Evolutionary conservation across 2,113 vertebrate genomes (phyloP).

Genomic region (Sylvia atricapilla): DNA sequence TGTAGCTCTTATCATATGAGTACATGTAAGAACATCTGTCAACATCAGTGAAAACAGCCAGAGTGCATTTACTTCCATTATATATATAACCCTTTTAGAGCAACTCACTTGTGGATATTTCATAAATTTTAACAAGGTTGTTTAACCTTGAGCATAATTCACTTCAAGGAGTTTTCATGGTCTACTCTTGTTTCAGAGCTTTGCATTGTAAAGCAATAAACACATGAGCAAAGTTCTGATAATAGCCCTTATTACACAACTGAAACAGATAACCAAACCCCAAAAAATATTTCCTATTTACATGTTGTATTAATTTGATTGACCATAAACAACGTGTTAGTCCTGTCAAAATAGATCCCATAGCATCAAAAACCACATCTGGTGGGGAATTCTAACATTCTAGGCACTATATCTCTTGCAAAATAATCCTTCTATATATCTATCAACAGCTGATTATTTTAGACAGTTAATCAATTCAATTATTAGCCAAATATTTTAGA

Average conservation of each 20-base stretch:
- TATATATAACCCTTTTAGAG: neutral
- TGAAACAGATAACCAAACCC: neutral
- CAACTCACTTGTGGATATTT: neutral
- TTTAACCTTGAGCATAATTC: neutral
- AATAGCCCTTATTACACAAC: neutral
- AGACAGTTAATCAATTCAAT: constrained; percentile 36
- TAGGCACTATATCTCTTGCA: neutral
- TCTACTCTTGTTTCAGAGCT: neutral
- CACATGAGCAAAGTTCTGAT: neutral
- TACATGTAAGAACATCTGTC: rapidly evolving
- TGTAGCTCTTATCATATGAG: neutral
- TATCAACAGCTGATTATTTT: constrained; percentile 41
- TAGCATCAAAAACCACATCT: neutral
- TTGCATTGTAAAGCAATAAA: neutral
- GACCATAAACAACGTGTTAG: neutral
- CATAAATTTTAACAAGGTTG: neutral
- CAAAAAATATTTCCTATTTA: neutral
- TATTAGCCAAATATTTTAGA: constrained; percentile 42
- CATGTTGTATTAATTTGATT: neutral
- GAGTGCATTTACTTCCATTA: neutral
- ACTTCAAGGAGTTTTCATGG: neutral
- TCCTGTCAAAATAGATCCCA: neutral
- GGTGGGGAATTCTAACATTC: constrained; percentile 16
- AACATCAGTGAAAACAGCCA: neutral
- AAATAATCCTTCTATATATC: constrained; percentile 1